phyloP scores from a whole-genome alignment of 2,888 invertebrate species.

The Deilephila elpenor region DNA sequence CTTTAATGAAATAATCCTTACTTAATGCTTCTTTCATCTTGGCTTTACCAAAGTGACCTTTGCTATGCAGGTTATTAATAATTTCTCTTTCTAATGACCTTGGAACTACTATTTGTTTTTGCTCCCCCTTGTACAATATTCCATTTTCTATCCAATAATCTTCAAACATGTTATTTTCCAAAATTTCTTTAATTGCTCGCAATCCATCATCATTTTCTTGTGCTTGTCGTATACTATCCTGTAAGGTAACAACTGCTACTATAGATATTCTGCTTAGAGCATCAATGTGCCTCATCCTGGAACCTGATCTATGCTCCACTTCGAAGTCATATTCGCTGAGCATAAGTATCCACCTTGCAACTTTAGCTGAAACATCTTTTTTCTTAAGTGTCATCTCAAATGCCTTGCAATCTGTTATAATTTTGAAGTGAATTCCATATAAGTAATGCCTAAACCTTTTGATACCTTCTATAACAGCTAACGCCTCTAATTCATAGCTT shows the following conservation, averaged over 20 bases:
- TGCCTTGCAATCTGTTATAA: constrained; percentile 32
- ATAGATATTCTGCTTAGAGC: constrained; percentile 23
- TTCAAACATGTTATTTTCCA: constrained; percentile 34
- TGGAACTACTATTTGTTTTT: constrained; percentile 50
- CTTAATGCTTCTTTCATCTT: constrained; percentile 32
- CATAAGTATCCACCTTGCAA: constrained; percentile 39
- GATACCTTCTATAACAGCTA: constrained; percentile 39
- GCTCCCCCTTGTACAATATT: constrained; percentile 41
- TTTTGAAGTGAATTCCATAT: constrained; percentile 38
- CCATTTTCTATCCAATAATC: constrained; percentile 43
- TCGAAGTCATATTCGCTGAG: constrained; percentile 37
- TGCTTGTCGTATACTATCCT: constrained; percentile 28
- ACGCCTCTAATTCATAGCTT: constrained; percentile 41
- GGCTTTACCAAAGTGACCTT: constrained; percentile 42
- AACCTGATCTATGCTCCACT: constrained; percentile 25
- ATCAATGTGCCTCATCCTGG: constrained; percentile 22
- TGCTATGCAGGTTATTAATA: constrained; percentile 36
- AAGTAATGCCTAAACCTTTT: constrained; percentile 38
- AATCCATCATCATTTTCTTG: constrained; percentile 42
- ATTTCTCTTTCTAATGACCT: constrained; percentile 46
- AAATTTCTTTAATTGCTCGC: constrained; percentile 37
- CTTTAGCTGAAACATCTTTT: constrained; percentile 32
- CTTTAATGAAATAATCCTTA: constrained; percentile 38
- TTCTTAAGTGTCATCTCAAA: constrained; percentile 36
- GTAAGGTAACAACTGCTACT: not conserved